Conservation (phyloP, 2,888 invertebrate species). For the Abrostola triplasia region DNA sequence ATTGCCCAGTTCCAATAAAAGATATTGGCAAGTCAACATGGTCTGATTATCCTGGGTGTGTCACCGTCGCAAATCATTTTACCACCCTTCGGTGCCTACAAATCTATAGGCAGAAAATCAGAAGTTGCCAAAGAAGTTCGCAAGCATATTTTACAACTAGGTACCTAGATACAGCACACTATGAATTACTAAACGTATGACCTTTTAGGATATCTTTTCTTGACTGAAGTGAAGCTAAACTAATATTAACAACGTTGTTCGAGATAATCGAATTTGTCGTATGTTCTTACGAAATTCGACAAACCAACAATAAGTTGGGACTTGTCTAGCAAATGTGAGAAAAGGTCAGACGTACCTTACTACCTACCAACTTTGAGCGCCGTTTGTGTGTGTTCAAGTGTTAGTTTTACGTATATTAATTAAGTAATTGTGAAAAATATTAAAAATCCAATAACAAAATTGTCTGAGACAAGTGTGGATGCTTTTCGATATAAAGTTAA, state of each 20-base stretch:
- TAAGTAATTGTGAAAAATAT: no score
- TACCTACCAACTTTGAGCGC: not conserved
- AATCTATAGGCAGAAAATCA: not conserved
- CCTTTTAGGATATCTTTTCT: not conserved
- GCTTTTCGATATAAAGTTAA: no score
- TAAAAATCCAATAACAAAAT: no score
- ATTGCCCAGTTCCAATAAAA: no score
- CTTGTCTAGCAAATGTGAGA: conserved; percentile 1
- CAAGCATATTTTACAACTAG: not conserved
- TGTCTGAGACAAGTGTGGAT: no score
- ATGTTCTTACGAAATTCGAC: not conserved
- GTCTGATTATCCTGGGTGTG: not conserved
- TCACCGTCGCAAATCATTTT: not conserved
- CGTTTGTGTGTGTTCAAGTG: not conserved
- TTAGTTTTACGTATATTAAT: not conserved
- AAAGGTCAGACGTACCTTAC: not conserved
- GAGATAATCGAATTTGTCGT: conserved; percentile 1
- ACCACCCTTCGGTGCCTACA: not conserved
- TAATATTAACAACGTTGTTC: conserved; percentile 3
- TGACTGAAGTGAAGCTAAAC: not conserved
- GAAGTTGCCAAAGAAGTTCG: not conserved
- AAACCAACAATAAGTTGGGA: not conserved
- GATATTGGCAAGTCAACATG: no score
- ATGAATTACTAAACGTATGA: not conserved
- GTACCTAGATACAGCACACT: not conserved